Percentiles rank a stretch among this genome's conserved stretches.
Conservation (phyloP, 2,797 vertebrate species). For the Eulemur coronatus region DNA sequence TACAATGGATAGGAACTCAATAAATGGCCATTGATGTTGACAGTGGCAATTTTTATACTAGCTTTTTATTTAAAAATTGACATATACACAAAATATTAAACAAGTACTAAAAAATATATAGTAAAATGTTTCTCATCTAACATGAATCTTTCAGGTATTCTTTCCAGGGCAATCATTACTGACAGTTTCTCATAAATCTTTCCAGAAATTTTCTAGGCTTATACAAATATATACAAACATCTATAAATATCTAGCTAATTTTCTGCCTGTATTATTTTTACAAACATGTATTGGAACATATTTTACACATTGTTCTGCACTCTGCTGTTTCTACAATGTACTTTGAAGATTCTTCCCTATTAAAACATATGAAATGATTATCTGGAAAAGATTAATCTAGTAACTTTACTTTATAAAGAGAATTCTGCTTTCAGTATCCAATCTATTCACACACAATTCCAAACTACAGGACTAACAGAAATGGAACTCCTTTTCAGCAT, state of each 20-base stretch:
- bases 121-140: background rate
- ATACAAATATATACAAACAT: background rate
- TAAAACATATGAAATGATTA: background rate
- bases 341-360: background rate
- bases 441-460: background rate
- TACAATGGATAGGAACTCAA: background rate
- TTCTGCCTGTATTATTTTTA: background rate
- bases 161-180: background rate
- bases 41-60: conserved; percentile 1
- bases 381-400: background rate
- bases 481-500: background rate
- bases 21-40: background rate
- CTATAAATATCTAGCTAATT: background rate
- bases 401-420: conserved; percentile 41
- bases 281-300: background rate
- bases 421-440: background rate
- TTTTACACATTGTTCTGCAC: background rate
- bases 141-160: background rate
- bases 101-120: background rate
- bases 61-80: conserved; percentile 43
- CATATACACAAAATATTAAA: background rate
- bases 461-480: background rate
- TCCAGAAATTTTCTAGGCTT: background rate
- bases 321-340: background rate
- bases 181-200: background rate